phyloP scores from a whole-genome alignment of 1,140 invertebrate species.

The Diabrotica virgifera region DNA sequence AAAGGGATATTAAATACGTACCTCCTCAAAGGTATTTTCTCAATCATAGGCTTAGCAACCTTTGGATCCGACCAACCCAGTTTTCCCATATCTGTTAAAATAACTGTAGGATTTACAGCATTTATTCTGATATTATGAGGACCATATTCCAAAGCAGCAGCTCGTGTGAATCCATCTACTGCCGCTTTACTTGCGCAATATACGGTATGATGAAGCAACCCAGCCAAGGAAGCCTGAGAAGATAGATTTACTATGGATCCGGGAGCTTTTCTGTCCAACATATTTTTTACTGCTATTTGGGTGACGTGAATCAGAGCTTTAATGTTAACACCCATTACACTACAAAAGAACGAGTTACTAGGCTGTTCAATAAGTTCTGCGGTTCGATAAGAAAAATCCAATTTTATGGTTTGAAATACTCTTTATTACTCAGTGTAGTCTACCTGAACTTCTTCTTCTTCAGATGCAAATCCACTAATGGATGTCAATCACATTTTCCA shows the following conservation, averaged over 20 bases:
- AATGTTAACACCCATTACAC: constrained; percentile 75
- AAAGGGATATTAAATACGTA: not conserved
- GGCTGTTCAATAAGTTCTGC: too few species aligned
- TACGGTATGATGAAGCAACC: constrained; percentile 66
- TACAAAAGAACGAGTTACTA: constrained; percentile 50
- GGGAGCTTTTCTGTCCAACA: constrained; percentile 65
- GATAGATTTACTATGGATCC: constrained; percentile 89
- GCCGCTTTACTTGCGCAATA: constrained; percentile 61
- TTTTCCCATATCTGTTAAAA: constrained; percentile 84
- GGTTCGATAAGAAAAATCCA: too few species aligned
- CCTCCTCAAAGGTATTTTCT: constrained; percentile 73
- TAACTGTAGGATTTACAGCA: constrained; percentile 85
- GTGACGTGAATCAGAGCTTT: constrained; percentile 81
- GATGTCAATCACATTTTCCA: too few species aligned
- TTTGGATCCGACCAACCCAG: constrained; percentile 75
- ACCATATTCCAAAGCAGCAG: constrained; percentile 86
- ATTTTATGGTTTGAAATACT: too few species aligned
- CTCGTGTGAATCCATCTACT: constrained; percentile 64
- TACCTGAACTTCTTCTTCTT: too few species aligned
- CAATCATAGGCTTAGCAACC: constrained; percentile 67
- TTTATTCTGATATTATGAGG: constrained; percentile 83
- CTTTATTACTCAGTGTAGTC: too few species aligned
- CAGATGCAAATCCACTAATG: too few species aligned
- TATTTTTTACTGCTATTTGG: constrained; percentile 69
- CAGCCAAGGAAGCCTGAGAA: constrained; percentile 70